These are phyloP conservation scores for Chymomyza procnemis DNA, from an alignment of 2,888 invertebrate genomes.

Conservation along the genomic window DNA sequence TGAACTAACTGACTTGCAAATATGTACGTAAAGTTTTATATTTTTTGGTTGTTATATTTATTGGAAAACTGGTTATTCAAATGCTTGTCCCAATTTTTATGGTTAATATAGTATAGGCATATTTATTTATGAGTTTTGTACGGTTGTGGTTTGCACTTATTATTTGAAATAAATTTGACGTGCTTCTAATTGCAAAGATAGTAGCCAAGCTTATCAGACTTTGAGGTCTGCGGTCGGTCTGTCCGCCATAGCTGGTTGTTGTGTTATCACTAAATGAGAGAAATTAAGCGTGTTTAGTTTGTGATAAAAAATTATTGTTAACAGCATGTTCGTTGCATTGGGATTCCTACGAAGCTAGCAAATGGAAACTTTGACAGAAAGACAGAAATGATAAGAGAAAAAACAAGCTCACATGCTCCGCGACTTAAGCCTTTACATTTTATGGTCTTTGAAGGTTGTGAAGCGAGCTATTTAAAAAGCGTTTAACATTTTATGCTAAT, in stretches of 20 bases:
- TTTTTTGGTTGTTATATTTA: neutral
- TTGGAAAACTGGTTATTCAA: conserved; percentile 38
- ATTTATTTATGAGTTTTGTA: neutral
- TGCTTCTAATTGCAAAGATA: neutral
- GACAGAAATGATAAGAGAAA: neutral
- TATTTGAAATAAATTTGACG: conserved; percentile 11
- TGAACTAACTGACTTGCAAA: conserved; percentile 27
- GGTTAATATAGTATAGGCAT: neutral
- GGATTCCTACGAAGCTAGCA: neutral
- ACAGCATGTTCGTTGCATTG: conserved; percentile 28
- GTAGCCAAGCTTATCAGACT: neutral
- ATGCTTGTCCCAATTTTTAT: conserved; percentile 12
- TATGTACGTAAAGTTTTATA: neutral
- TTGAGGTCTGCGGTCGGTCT: neutral
- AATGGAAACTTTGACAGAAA: neutral
- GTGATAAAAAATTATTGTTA: conserved; percentile 22
- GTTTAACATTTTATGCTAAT: neutral
- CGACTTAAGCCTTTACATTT: neutral
- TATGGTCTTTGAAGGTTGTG: neutral
- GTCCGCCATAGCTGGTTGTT: neutral
- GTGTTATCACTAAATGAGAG: neutral
- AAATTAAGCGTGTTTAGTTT: neutral
- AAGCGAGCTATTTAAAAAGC: no score
- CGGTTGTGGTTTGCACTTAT: neutral
- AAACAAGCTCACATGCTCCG: neutral